Percentiles rank a stretch among this genome's conserved stretches.
phyloP scores from a whole-genome alignment of 2,797 vertebrate genomes.

The Sternarchorhynchus goeldii region DNA sequence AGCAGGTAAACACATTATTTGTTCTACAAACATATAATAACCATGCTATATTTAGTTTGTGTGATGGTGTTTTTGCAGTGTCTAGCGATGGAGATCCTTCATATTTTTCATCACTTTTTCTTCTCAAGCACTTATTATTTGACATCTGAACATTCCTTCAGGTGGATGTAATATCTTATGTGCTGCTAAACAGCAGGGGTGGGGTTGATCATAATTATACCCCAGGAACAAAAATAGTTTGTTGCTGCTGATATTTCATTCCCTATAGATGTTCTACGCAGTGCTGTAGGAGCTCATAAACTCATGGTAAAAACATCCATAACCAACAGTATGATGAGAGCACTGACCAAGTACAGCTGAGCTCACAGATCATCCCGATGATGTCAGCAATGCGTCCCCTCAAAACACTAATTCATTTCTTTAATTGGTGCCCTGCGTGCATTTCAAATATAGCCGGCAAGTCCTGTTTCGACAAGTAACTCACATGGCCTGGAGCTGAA shows the following conservation, averaged over 20 bases:
- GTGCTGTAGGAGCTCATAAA: slow-evolving; percentile 21
- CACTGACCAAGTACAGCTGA: neutral
- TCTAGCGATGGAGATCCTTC: neutral
- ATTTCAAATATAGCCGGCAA: slow-evolving; percentile 44
- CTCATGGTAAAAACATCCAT: neutral
- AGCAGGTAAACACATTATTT: too few species aligned
- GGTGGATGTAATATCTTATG: slow-evolving; percentile 13
- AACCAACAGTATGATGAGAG: neutral
- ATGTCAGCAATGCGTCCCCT: slow-evolving; percentile 1
- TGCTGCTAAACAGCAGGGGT: slow-evolving; percentile 9
- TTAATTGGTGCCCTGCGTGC: slow-evolving; percentile 65
- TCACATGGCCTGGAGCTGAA: slow-evolving; percentile 46
- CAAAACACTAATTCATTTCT: slow-evolving; percentile 28
- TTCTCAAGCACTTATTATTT: slow-evolving; percentile 1
- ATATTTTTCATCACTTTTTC: neutral
- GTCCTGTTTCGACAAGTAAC: slow-evolving; percentile 61
- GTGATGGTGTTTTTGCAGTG: neutral
- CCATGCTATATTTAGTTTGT: neutral
- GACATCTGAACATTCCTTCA: slow-evolving; percentile 19
- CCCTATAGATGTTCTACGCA: neutral
- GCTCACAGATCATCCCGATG: neutral
- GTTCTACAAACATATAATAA: neutral
- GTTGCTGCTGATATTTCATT: slow-evolving; percentile 27
- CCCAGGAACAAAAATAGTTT: slow-evolving; percentile 21
- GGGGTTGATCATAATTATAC: slow-evolving; percentile 26